phyloP scores from a whole-genome alignment of 2,797 vertebrate genomes.

The Betta splendens region DNA sequence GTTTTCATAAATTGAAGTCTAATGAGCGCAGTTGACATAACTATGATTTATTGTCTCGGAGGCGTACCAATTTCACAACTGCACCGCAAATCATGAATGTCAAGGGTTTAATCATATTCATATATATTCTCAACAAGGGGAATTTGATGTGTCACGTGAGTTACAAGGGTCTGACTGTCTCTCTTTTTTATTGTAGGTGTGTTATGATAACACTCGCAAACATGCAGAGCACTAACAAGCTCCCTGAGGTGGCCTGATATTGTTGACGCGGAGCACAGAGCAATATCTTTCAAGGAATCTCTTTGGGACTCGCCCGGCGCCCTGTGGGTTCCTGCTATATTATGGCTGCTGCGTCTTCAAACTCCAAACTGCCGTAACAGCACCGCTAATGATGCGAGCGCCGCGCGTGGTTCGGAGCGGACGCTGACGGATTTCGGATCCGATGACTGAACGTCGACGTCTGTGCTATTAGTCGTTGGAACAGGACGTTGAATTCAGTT shows the following conservation, averaged over 20 bases:
- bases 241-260: slow-evolving; percentile 71
- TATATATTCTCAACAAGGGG: slow-evolving; percentile 66
- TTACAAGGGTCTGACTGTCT: slow-evolving; percentile 62
- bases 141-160: slow-evolving; percentile 63
- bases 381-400: slow-evolving; percentile 30
- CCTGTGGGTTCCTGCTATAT: slow-evolving; percentile 40
- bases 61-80: slow-evolving; percentile 74
- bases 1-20: slow-evolving; percentile 82
- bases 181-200: slow-evolving; percentile 59
- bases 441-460: slow-evolving; percentile 14
- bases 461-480: slow-evolving; percentile 8
- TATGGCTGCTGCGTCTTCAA: slow-evolving; percentile 46
- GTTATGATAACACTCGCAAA: slow-evolving; percentile 71
- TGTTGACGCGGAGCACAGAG: slow-evolving; percentile 66
- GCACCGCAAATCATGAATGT: slow-evolving; percentile 77
- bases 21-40: slow-evolving; percentile 81
- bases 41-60: slow-evolving; percentile 79
- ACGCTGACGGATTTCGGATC: slow-evolving; percentile 48
- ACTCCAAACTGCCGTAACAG: slow-evolving; percentile 54
- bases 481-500: slow-evolving; percentile 19
- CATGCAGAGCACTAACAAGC: slow-evolving; percentile 76
- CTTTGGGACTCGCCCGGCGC: slow-evolving; percentile 57
- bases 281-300: slow-evolving; percentile 69
- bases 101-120: slow-evolving; percentile 79
- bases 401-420: slow-evolving; percentile 44